phyloP scores from a whole-genome alignment of 2,888 invertebrate species.

The Eueremaeus valkanovi region DNA sequence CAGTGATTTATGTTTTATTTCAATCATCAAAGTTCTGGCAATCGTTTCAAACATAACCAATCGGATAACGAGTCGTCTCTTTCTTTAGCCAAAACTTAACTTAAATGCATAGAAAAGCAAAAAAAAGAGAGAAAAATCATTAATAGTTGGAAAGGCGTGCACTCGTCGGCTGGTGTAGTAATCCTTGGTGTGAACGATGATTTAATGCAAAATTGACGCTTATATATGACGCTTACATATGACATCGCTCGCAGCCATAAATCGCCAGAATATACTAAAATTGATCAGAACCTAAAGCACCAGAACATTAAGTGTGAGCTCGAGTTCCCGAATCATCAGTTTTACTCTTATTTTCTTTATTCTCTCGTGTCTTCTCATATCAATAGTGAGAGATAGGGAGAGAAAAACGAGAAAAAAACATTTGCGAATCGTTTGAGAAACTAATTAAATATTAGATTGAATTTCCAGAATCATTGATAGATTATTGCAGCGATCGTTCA shows the following conservation, averaged over 20 bases:
- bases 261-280: neutral
- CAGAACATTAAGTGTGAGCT: neutral
- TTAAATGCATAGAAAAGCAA: neutral
- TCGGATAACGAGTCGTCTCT: neutral
- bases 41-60: conserved; percentile 14
- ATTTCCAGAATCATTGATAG: neutral
- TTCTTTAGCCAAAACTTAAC: neutral
- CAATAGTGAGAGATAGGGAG: neutral
- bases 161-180: neutral
- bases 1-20: conserved; percentile 24
- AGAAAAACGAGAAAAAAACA: neutral
- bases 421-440: neutral
- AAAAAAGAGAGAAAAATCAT: neutral
- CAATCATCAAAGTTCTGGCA: conserved; percentile 2
- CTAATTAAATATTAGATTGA: neutral
- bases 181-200: conserved; percentile 2
- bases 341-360: neutral
- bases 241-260: conserved; percentile 24
- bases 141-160: neutral
- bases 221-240: conserved; percentile 29
- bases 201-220: conserved; percentile 24
- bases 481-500: neutral
- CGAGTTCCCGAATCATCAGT: neutral
- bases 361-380: neutral
- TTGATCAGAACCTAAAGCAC: neutral